Base-by-base conservation (phyloP, 2,113 vertebrate species). In the Gasterosteus aculeatus region DNA sequence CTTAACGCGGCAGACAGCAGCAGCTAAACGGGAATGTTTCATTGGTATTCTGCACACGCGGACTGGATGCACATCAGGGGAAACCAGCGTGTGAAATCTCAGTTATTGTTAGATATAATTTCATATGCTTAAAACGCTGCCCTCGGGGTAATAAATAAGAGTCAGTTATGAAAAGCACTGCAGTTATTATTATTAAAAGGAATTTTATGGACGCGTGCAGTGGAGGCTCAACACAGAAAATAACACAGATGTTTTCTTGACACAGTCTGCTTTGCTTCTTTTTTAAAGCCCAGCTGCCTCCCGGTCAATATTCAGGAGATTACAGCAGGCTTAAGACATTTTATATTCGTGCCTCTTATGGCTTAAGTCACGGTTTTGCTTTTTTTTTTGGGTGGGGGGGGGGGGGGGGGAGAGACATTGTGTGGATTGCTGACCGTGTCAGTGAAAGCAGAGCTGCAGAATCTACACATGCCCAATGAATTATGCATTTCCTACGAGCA, bases 401-500 rank as follows among this genome's bases (percentile, higher is more conserved):
- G n/a, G 22, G 14, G 47, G 38, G 22, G 42, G n/a, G 22, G 14
- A 5, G 38, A 19, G 42, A 66, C 29, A 58, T 54, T 54, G 33
- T 74, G 7, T 0, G 44, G 57, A 69, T n/a, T 56, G 58, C 69
- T 69, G 70, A 62, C 35, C 1, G 11, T 29, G 60, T 53, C 39
- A 60, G 39, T 22, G 26, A 70, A 61, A 41, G 67, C 42, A 22
- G 35, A 7, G 57, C 64, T n/a, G 62, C 16, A 59, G 51, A 61
- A 49, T 46, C 68, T 44, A 26, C 22, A 26, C 22, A 26, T 26
- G 22, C 22, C 22, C 22, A 26, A 26, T 86, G 86, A 85, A 86
- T 83, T 74, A 85, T 77, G 53, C 81, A 83, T 78, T 38, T 49
- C 18, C 42, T 66, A 54, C 54, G n/a, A 72, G 38, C 29, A 7